Percentiles rank a stretch among this genome's conserved stretches.
Evolutionary conservation across 2,888 invertebrate species (phyloP).

Genomic region (Pecten maximus): DNA sequence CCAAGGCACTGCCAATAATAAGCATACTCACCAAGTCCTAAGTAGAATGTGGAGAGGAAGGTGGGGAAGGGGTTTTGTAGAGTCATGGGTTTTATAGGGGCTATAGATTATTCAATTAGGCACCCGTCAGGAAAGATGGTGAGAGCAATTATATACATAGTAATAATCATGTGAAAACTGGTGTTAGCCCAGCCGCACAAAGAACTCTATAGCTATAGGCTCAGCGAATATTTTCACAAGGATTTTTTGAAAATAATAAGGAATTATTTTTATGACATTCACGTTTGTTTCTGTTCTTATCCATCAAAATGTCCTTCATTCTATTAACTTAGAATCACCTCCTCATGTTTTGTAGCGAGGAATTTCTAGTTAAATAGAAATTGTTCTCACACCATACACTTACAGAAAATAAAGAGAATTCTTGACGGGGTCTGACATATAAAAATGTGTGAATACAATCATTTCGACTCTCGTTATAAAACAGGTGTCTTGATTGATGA

Average conservation of each 20-base stretch:
- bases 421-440: not conserved
- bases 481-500: slow-evolving; percentile 6
- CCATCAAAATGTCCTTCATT: slow-evolving; percentile 4
- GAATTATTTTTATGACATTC: slow-evolving; percentile 33
- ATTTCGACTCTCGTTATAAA: not conserved
- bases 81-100: slow-evolving; percentile 31
- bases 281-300: slow-evolving; percentile 28
- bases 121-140: slow-evolving; percentile 30
- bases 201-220: not conserved
- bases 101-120: slow-evolving; percentile 33
- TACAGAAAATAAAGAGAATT: not conserved
- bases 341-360: not conserved
- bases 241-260: slow-evolving; percentile 35
- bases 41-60: slow-evolving; percentile 14
- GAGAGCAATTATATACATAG: slow-evolving; percentile 30
- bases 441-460: not conserved
- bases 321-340: not conserved
- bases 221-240: slow-evolving; percentile 29
- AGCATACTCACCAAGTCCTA: not conserved
- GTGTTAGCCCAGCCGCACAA: not conserved
- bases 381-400: not conserved
- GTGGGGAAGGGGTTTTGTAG: slow-evolving; percentile 31
- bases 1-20: slow-evolving; percentile 13
- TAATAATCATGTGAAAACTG: slow-evolving; percentile 28
- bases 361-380: slow-evolving; percentile 3